These are phyloP conservation scores for Plecturocebus donacophilus DNA, from an alignment of 2,113 vertebrate genomes.

Conservation along the genomic window DNA sequence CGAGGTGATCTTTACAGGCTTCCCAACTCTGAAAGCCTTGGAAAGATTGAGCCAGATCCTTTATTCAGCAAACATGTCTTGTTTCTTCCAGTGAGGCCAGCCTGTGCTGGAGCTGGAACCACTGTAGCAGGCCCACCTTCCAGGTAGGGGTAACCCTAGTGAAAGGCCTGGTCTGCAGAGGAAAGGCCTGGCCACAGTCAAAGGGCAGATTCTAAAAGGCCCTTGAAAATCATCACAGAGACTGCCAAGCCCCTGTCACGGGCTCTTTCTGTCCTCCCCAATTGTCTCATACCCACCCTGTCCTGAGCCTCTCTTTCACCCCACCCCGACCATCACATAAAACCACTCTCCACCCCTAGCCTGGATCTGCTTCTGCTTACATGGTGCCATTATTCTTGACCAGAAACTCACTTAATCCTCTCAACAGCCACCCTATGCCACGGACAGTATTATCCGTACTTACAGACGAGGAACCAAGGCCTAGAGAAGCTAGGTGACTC, in stretches of 20 bases:
- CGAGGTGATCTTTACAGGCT: neutral
- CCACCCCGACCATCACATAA: neutral
- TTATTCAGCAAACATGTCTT: neutral
- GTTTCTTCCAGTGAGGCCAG: neutral
- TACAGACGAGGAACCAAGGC: neutral
- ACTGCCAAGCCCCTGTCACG: neutral
- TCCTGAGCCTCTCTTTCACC: neutral
- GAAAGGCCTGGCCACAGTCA: neutral
- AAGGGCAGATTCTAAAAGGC: too few species aligned
- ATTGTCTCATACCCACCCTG: neutral
- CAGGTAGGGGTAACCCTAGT: fast-evolving
- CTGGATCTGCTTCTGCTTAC: neutral
- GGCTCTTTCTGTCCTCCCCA: neutral
- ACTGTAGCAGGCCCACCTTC: neutral
- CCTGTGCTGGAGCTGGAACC: neutral
- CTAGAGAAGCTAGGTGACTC: neutral
- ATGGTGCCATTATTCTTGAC: neutral
- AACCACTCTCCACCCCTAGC: neutral
- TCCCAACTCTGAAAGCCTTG: neutral
- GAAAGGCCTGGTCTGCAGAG: neutral
- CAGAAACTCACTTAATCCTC: neutral
- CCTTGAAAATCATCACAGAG: neutral
- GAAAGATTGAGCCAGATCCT: neutral
- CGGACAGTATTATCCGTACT: neutral
- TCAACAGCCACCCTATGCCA: fast-evolving